Evolutionary conservation across 2,113 vertebrate species (phyloP), one percentile per base, ranked within the genome.

Genomic region (Ctenomys sociabilis): DNA sequence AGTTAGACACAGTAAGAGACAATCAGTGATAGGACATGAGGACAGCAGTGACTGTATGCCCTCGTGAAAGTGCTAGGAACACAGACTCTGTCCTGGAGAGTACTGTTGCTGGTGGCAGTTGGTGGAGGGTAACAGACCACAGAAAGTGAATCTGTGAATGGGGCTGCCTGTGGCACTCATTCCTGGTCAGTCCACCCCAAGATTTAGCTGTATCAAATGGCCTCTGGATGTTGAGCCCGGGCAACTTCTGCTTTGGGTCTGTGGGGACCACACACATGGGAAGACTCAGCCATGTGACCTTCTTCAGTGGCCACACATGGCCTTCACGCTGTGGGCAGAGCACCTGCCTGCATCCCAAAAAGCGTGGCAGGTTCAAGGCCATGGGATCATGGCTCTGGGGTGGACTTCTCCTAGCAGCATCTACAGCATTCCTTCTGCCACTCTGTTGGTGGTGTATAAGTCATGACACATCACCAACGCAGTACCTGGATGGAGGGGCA

Each of bases 41-140:
- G 24, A 63, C 17, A 11, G 37, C 3, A 5, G 4, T 32, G 7
- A 3, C 17, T 12, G 0, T 49, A 9, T 54, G 7, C 28, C 19
- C 22, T n/a, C 19, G 11, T 21, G 35, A 59, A 63, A 77, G 22
- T 70, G 52, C 43, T 49, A 4, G 12, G 32, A 45, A 61, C 49
- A 11, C 26, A 10, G 3, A 35, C 35, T 22, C 26, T 59, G 4
- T 40, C 35, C 32, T 66, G 22, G 52, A n/a, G 54, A 40, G 12
- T 21, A 32, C 10, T 35, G 12, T 35, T 10, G 54, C n/a, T 3
- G 26, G 32, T 78, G 22, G 28, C 26, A 37, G 32, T 24, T 75
- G 57, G n/a, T 2, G 0, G 0, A 57, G 11, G 43, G 45, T n/a
- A 40, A 4, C 61, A 92, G n/a, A 13, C 7, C 57, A 30, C 43